Base-by-base conservation (phyloP, 2,797 vertebrate genomes). In the Gobionotothen gibberifrons region DNA sequence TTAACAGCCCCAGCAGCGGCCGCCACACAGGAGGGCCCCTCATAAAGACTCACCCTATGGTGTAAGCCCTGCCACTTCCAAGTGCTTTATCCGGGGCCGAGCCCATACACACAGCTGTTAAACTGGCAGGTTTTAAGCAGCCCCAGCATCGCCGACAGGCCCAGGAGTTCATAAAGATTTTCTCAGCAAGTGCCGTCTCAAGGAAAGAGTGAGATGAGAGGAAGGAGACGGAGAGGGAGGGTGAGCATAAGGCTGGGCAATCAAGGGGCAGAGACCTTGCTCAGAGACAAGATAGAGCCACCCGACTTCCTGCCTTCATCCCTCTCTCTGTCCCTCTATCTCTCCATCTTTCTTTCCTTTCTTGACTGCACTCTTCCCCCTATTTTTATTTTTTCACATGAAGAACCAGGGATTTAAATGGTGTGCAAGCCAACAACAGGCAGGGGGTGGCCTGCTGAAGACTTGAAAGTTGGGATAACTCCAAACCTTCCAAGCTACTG, bases 141-240 rank as follows among this genome's bases (percentile, higher is more conserved):
- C 77, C 76, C 83, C 79, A 70, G 82, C 76, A 74, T 87, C 36
- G 82, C 89, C 74, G 81, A 90, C 87, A 90, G 90, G 89, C 88
- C 89, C 87, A 58, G 87, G 91, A 94, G 91, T 92, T 94, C 90
- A 90, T 90, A 89, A 93, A 94, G 93, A 93, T 93, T 93, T 93
- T 94, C 91, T 83, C 93, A 93, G 93, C 83, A 74, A 89, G 93
- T 85, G 86, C 82, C 90, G 86, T 93, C 92, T 83, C 84, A 88
- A 92, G 89, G 85, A 93, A 93, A 88, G 85, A 84, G 85, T 47
- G 65, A 88, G 76, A 82, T 86, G 82, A 86, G 88, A 86, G 70
- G 71, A 71, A 69, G 55, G 59, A 54, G 53, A 71, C 46, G 60
- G 75, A n/a, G 19, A 57, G 60, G 46, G 63, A 62, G 78, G 69